Evolutionary conservation across 2,888 invertebrate genomes (phyloP).

Genomic region (Oeneis ivallda): DNA sequence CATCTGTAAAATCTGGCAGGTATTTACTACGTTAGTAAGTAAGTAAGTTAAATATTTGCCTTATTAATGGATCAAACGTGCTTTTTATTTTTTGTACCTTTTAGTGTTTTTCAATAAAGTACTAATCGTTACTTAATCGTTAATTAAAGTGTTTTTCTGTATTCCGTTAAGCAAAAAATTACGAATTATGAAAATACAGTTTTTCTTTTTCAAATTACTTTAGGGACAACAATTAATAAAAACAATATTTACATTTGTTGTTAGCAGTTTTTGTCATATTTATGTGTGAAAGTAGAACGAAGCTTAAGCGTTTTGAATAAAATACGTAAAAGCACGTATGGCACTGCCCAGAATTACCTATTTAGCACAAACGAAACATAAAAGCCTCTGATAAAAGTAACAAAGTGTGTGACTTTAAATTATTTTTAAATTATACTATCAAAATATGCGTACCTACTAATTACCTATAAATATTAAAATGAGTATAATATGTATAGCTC

Average conservation of each 20-base stretch:
- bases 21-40: no score
- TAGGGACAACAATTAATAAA: background rate
- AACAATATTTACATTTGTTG: constrained; percentile 4
- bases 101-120: no score
- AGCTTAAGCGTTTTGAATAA: constrained; percentile 24
- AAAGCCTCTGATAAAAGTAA: constrained; percentile 16
- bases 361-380: constrained; percentile 19
- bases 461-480: constrained; percentile 8
- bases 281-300: constrained; percentile 8
- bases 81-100: no score
- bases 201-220: background rate
- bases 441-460: constrained; percentile 13
- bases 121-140: no score
- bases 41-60: no score
- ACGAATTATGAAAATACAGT: no score
- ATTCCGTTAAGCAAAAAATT: no score
- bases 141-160: no score
- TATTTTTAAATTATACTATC: no score
- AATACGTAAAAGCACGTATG: constrained; percentile 25
- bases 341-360: constrained; percentile 11
- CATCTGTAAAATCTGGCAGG: no score
- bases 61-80: no score
- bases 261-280: constrained; percentile 7
- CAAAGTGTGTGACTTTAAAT: constrained; percentile 12
- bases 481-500: no score